phyloP scores from a whole-genome alignment of 2,888 invertebrate genomes.

The Ophion ellenae region DNA sequence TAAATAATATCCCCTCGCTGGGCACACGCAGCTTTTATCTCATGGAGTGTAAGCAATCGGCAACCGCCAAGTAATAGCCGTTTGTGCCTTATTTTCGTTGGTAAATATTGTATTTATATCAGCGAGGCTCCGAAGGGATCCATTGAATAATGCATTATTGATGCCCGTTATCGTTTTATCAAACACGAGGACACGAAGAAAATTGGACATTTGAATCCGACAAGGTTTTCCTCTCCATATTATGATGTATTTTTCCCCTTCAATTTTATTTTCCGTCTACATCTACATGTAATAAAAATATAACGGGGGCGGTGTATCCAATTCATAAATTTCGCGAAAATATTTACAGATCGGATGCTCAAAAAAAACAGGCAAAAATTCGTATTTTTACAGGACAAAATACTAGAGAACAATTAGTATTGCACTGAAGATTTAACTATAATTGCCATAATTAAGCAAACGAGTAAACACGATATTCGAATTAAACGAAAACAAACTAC shows the following conservation, averaged over 20 bases:
- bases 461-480: too few relatives aligned
- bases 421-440: too few relatives aligned
- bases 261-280: not conserved
- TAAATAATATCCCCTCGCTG: constrained; percentile 46
- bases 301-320: too few relatives aligned
- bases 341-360: too few relatives aligned
- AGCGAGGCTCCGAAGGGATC: not conserved
- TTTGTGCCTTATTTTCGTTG: constrained; percentile 46
- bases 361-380: too few relatives aligned
- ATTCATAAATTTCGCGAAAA: too few relatives aligned
- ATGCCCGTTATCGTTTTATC: constrained; percentile 8
- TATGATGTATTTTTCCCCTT: not conserved
- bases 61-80: constrained; percentile 19
- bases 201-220: not conserved
- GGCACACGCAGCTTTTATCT: constrained; percentile 1
- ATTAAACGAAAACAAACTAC: too few relatives aligned
- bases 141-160: constrained; percentile 51
- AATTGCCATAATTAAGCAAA: too few relatives aligned
- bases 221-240: not conserved
- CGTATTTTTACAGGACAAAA: too few relatives aligned
- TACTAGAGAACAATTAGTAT: too few relatives aligned
- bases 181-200: not conserved
- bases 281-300: not conserved
- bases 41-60: not conserved
- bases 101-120: constrained; percentile 35